Base-by-base conservation (phyloP, 2,113 vertebrate genomes). In the Nanorana parkeri region DNA sequence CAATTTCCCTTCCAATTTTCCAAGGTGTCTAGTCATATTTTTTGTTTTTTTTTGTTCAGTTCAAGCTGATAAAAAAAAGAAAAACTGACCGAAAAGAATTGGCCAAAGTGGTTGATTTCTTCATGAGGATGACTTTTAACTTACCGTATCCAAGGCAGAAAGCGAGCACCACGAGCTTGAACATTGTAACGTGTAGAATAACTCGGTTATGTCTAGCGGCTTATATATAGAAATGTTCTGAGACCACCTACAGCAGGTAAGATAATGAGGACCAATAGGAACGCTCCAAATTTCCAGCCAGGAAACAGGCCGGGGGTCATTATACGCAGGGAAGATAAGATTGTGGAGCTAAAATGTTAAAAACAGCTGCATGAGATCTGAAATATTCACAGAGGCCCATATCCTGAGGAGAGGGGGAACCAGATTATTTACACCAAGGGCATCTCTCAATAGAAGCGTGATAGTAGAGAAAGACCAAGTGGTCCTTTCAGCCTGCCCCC, bases 101-200 rank as follows among this genome's bases (percentile, higher is more conserved):
- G 5, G 5, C 2, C 1, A 1, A 36, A 32, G 29, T 36, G 32
- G 5, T 3, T 36, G 32, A 36, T 36, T 36, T 36, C 32, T 36
- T 21, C 11, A n/a, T n/a, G n/a, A n/a, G 6, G 68, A 17, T 2
- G 3, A 26, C n/a, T 36, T n/a, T 17, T 51, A 21, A 23, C 26
- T 74, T 81, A 81, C 79, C 80, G 28, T 82, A 75, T 52, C 47
- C 80, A 51, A 82, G 28, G 17, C 51, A 74, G 52, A 82, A 36
- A 10, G 69, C 68, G 24, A 81, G 69, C 23, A 82, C 24, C 69
- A 82, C 51, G 17, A 82, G 32, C 71, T 75, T 82, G 28, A 82
- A 41, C 80, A 82, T 82, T 26, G 61, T 75, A 71, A 67, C 16
- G 24, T 67, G 10, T 66, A 17, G 58, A 51, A 19, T 24, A 3